Percentiles rank a stretch among this genome's conserved stretches.
These are phyloP conservation scores for Numida meleagris DNA, from an alignment of 2,113 vertebrate species.

Conservation along the genomic window DNA sequence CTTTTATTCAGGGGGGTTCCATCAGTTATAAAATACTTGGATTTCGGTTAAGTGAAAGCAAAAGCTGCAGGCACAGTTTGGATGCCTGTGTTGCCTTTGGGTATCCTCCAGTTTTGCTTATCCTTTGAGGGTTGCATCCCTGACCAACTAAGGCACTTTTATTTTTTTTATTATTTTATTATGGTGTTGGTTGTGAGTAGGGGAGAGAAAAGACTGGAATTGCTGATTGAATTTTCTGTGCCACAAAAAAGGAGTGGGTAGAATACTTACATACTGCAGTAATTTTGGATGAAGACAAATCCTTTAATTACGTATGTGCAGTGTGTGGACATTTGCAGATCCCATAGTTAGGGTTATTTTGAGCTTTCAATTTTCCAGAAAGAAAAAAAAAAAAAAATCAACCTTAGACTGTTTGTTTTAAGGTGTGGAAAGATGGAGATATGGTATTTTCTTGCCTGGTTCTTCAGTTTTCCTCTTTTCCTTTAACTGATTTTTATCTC, in stretches of 20 bases:
- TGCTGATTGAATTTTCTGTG: background rate
- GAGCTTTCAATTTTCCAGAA: background rate
- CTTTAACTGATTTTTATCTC: background rate
- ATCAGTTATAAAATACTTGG: conserved; percentile 7
- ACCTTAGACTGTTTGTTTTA: background rate
- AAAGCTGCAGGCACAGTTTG: conserved; percentile 10
- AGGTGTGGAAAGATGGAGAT: background rate
- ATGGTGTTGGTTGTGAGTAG: background rate
- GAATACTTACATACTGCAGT: accelerated
- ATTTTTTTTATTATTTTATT: background rate
- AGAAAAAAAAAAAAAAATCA: background rate
- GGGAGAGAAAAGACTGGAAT: background rate
- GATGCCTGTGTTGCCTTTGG: background rate
- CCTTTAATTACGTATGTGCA: background rate
- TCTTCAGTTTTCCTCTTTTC: background rate
- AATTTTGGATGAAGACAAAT: background rate
- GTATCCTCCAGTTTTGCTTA: background rate
- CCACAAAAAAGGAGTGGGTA: background rate
- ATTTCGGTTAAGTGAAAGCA: background rate
- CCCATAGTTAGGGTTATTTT: background rate
- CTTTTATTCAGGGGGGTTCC: conserved; percentile 9
- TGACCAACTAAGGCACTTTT: background rate
- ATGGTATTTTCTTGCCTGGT: background rate
- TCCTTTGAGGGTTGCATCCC: background rate
- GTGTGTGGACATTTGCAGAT: background rate